These are phyloP conservation scores for Nephotettix cincticeps DNA, from an alignment of 1,140 invertebrate species.

Conservation along the genomic window DNA sequence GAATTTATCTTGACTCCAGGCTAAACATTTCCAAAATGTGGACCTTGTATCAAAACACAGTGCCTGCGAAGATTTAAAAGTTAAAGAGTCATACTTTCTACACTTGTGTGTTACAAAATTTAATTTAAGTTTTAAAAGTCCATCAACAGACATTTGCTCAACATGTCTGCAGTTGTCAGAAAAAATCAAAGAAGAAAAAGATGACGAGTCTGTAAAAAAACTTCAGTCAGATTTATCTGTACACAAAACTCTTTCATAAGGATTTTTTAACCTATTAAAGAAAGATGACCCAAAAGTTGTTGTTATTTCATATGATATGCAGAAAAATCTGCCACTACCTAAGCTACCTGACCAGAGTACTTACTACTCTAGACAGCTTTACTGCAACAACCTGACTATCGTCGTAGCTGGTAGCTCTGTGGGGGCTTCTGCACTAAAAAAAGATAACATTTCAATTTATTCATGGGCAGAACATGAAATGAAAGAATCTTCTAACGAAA, in stretches of 20 bases:
- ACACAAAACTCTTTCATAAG: slow-evolving; percentile 41
- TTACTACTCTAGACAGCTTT: slow-evolving; percentile 45
- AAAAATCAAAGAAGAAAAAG: slow-evolving; percentile 33
- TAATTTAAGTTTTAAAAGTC: slow-evolving; percentile 37
- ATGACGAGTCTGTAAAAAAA: slow-evolving; percentile 25
- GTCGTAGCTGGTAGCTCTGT: slow-evolving; percentile 41
- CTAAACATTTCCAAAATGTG: slow-evolving; percentile 30
- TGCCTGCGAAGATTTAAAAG: slow-evolving; percentile 21
- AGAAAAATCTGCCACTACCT: slow-evolving; percentile 45
- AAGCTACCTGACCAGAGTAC: slow-evolving; percentile 42
- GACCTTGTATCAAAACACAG: background rate
- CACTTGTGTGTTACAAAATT: slow-evolving; percentile 32
- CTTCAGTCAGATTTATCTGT: slow-evolving; percentile 36
- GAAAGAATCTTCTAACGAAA: slow-evolving; percentile 42
- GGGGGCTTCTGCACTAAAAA: slow-evolving; percentile 25
- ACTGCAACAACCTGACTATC: slow-evolving; percentile 45
- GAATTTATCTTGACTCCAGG: slow-evolving; percentile 27
- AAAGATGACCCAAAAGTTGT: slow-evolving; percentile 36
- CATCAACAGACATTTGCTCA: slow-evolving; percentile 36
- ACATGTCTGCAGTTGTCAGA: slow-evolving; percentile 33
- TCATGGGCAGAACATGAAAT: slow-evolving; percentile 41
- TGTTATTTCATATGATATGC: slow-evolving; percentile 45
- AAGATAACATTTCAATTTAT: slow-evolving; percentile 39
- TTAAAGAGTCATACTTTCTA: slow-evolving; percentile 34
- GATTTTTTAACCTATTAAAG: slow-evolving; percentile 42